phyloP scores from a whole-genome alignment of 2,888 invertebrate genomes.

The Aethes cnicana region DNA sequence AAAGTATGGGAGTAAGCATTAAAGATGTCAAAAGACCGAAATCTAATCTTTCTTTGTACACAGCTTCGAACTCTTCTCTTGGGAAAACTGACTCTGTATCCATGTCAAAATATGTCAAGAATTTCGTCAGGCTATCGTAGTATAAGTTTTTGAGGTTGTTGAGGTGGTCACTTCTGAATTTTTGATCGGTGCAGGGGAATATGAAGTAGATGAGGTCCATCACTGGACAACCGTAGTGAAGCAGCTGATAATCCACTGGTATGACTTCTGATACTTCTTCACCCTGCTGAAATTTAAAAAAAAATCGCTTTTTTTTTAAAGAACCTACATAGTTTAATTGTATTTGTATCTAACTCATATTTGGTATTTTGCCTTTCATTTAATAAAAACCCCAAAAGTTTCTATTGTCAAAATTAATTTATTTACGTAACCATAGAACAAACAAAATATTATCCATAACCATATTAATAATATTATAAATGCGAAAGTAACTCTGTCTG shows the following conservation, averaged over 20 bases:
- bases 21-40: conserved; percentile 35
- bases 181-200: conserved; percentile 25
- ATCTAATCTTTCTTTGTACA: conserved; percentile 34
- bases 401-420: no score
- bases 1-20: conserved; percentile 31
- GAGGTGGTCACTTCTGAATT: conserved; percentile 28
- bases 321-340: no score
- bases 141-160: conserved; percentile 28
- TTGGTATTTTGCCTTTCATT: no score
- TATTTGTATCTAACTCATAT: no score
- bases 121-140: conserved; percentile 19
- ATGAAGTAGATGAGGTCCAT: conserved; percentile 30
- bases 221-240: conserved; percentile 28
- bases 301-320: no score
- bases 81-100: conserved; percentile 34
- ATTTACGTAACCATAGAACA: no score
- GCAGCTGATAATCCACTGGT: conserved; percentile 28
- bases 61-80: conserved; percentile 35
- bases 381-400: no score
- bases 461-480: no score
- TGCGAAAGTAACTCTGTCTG: no score
- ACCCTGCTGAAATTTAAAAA: conserved; percentile 24
- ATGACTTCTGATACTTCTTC: conserved; percentile 11
- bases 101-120: conserved; percentile 29
- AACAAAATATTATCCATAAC: no score